A percentile compares a stretch with the other conserved stretches of the same genome.
These are phyloP conservation scores for Cryptoblepharus egeriae DNA, from an alignment of 2,797 vertebrate genomes.

Conservation along the genomic window DNA sequence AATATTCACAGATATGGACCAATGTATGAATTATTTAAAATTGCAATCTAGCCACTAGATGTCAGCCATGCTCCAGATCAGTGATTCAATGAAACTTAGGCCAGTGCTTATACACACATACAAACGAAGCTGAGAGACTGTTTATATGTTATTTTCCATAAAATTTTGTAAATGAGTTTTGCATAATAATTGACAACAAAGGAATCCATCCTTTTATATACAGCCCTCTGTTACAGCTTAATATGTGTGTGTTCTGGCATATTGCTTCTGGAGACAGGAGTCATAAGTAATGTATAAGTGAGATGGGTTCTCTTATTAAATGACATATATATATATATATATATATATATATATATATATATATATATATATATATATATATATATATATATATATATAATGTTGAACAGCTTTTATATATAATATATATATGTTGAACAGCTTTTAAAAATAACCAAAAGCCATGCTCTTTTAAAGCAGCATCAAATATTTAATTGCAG, in stretches of 20 bases:
- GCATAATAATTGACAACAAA: not conserved
- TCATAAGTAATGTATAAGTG: not conserved
- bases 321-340: too few relatives aligned
- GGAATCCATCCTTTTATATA: too few relatives aligned
- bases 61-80: slow-evolving; percentile 36
- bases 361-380: too few relatives aligned
- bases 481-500: not conserved
- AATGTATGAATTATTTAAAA: not conserved
- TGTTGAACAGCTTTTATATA: too few relatives aligned
- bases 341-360: too few relatives aligned
- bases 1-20: not conserved
- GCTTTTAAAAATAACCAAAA: not conserved
- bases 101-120: not conserved
- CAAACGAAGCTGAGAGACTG: not conserved
- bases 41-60: slow-evolving; percentile 60
- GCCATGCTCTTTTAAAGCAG: not conserved
- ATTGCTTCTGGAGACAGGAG: not conserved
- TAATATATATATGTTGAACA: too few relatives aligned
- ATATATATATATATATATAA: too few relatives aligned
- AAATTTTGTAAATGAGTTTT: not conserved
- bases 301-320: not conserved
- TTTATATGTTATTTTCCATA: not conserved
- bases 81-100: not conserved
- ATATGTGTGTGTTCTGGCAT: not conserved
- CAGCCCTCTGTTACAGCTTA: not conserved